Evolutionary conservation across 2,888 invertebrate species (phyloP), one percentile per base, ranked within the genome.

Genomic region (Hemithea aestivaria): DNA sequence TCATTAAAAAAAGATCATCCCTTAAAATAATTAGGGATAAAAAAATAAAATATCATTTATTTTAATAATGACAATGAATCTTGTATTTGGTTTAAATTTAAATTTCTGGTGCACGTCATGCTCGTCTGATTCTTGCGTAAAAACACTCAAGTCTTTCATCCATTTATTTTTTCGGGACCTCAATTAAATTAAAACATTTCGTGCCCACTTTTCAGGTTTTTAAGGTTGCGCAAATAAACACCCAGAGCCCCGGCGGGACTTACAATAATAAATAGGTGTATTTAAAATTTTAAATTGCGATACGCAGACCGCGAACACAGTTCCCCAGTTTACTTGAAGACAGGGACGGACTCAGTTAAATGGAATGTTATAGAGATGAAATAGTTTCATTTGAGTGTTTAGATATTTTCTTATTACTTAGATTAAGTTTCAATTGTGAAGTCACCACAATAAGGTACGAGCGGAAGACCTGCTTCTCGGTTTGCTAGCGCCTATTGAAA

Each of bases 271-370:
- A 53, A 58, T 51, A 45, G 36, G 45, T 48, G 49, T 51, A 44
- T 49, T 53, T 49, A 43, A 48, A 55, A 51, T 50, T 56, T 60
- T 53, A 56, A 59, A 58, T 55, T 55, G 51, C 53, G 53, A 50
- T 49, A 35, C 43, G 40, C 42, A 44, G 35, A 43, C 49, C 51
- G 35, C 53, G 40, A 39, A 45, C 40, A 48, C 25, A 22, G 40
- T 32, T 38, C 31, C 33, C 20, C 30, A 28, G 46, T 48, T 48
- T 56, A 40, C 37, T 46, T 45, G 1, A 7, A 16, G 1, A 9
- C 28, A 16, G n/a, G 25, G 23, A 40, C 57, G 51, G 34, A 34
- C 25, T 9, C 28, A 20, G 32, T 16, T 5, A 4, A 16, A 16
- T 4, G 16, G 5, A 16, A 16, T 16, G 16, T 16, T 16, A 5